A percentile compares a stretch with the other conserved stretches of the same genome.
Conservation (phyloP, 2,797 vertebrate species). For the Molossus molossus region DNA sequence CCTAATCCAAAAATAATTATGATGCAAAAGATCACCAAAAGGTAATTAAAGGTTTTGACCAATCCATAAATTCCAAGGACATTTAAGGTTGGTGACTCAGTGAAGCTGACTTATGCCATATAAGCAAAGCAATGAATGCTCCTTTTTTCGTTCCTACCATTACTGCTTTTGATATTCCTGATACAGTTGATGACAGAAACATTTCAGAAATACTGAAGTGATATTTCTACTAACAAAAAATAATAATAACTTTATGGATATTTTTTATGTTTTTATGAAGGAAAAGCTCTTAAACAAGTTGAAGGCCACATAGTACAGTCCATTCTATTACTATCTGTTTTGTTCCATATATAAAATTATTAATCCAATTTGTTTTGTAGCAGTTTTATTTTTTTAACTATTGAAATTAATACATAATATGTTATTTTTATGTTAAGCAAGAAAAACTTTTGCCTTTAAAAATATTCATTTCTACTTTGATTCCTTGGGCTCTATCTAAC, state of each 20-base stretch:
- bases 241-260: not conserved
- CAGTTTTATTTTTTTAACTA: conserved; percentile 13
- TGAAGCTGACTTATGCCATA: not conserved
- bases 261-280: conserved; percentile 35
- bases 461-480: not conserved
- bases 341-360: not conserved
- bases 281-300: not conserved
- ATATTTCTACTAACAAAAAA: conserved; percentile 6
- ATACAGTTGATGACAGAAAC: not conserved
- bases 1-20: conserved; percentile 47
- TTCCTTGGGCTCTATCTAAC: not conserved
- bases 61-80: not conserved
- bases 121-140: not conserved
- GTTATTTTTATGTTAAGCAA: not conserved
- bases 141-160: not conserved
- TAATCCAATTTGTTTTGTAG: conserved; percentile 25
- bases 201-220: not conserved
- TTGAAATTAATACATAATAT: conserved; percentile 38
- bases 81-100: not conserved
- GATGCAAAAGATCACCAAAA: not conserved
- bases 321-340: not conserved
- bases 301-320: not conserved
- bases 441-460: conserved; percentile 33
- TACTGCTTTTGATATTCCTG: not conserved
- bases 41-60: not conserved